phyloP scores from a whole-genome alignment of 1,140 invertebrate species.

The Drosophila novamexicana region DNA sequence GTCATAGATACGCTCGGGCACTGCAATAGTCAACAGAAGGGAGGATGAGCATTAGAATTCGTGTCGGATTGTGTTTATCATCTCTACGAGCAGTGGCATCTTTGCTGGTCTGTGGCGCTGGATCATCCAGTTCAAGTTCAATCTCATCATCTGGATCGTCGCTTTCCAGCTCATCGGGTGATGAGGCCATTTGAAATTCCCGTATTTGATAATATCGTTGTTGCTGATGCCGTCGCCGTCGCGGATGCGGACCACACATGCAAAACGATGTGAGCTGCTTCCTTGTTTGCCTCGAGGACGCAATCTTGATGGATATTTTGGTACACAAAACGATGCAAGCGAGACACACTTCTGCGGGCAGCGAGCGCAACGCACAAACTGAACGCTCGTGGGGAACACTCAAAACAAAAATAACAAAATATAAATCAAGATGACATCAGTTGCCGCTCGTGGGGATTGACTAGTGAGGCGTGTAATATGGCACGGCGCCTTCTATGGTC shows the following conservation, averaged over 20 bases:
- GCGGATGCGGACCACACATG: constrained; percentile 74
- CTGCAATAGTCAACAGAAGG: constrained; percentile 85
- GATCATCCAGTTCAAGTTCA: constrained; percentile 64
- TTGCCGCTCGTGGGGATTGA: neutral
- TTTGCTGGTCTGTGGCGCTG: constrained; percentile 16
- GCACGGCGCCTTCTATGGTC: constrained; percentile 43
- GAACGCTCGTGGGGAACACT: constrained; percentile 22
- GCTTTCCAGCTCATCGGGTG: constrained; percentile 73
- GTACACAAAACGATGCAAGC: neutral
- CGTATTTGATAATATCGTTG: constrained; percentile 77
- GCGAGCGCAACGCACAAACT: constrained; percentile 46
- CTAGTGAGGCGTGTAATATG: constrained; percentile 63
- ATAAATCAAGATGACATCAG: constrained; percentile 33
- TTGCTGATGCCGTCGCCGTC: constrained; percentile 56
- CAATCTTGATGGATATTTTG: constrained; percentile 71
- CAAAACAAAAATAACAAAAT: neutral
- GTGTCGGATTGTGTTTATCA: neutral
- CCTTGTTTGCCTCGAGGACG: constrained; percentile 63
- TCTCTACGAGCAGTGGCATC: constrained; percentile 47
- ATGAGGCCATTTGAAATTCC: constrained; percentile 80
- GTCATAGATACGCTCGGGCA: constrained; percentile 92
- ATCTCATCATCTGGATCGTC: constrained; percentile 77
- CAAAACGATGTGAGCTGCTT: constrained; percentile 79
- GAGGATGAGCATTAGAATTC: constrained; percentile 16
- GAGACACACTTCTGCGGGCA: constrained; percentile 30